Conservation (phyloP, 2,113 vertebrate genomes). For the Eptesicus fuscus region DNA sequence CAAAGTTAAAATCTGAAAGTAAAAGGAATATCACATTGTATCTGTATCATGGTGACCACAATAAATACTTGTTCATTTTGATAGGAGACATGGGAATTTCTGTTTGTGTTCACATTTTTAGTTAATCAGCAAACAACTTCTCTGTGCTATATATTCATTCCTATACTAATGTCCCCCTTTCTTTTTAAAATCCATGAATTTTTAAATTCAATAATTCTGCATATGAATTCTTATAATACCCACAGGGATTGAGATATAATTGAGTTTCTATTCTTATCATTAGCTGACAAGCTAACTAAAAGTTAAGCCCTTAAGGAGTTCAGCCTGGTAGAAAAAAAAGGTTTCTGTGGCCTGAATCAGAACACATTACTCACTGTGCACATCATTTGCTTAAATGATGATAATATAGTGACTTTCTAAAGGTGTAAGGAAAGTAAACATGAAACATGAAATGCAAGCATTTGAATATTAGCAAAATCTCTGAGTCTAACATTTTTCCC, state of each 20-base stretch:
- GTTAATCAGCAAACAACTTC: background rate
- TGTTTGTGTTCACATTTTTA: conserved; percentile 20
- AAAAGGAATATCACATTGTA: background rate
- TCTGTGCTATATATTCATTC: background rate
- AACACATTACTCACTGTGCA: background rate
- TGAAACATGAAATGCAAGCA: background rate
- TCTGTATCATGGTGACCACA: background rate
- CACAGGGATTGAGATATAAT: background rate
- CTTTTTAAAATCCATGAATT: background rate
- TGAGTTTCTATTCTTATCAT: background rate
- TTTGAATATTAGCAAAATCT: background rate
- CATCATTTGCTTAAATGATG: background rate
- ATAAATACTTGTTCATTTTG: background rate
- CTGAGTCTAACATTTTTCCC: background rate
- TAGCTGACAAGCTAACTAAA: background rate
- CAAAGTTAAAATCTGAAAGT: background rate
- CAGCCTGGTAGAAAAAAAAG: background rate
- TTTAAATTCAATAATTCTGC: background rate
- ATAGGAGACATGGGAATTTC: background rate
- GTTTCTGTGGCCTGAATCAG: background rate
- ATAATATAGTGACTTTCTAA: background rate
- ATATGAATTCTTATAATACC: background rate
- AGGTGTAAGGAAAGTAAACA: background rate
- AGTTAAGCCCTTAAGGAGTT: background rate
- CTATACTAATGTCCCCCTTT: background rate